Conservation (phyloP, 2,113 vertebrate genomes). For the Pholis gunnellus region DNA sequence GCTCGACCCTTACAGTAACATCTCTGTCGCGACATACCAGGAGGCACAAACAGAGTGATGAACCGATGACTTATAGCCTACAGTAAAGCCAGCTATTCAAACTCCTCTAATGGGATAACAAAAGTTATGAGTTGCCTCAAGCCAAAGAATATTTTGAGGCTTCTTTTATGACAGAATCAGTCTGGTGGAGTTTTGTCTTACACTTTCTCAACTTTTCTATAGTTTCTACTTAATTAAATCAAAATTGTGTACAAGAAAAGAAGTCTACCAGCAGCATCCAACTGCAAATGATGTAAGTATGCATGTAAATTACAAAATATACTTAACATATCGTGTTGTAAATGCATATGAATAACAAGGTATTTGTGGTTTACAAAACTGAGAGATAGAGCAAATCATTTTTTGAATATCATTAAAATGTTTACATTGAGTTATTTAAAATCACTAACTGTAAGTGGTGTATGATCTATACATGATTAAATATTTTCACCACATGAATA, state of each 20-base stretch:
- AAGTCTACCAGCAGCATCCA: background rate
- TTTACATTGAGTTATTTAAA: background rate
- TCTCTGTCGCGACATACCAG: constrained; percentile 79
- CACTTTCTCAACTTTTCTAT: constrained; percentile 6
- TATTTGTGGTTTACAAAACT: background rate
- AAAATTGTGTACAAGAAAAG: background rate
- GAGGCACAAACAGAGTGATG: constrained; percentile 76
- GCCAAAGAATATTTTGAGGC: background rate
- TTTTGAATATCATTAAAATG: background rate
- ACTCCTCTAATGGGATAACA: background rate
- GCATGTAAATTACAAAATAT: background rate
- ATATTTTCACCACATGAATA: background rate
- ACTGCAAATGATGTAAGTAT: constrained; percentile 37
- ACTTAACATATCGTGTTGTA: too few species aligned
- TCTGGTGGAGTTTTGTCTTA: background rate
- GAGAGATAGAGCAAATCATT: background rate
- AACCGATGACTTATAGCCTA: background rate
- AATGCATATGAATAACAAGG: background rate
- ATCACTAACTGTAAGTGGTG: background rate
- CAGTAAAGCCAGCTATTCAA: background rate
- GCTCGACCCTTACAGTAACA: constrained; percentile 83
- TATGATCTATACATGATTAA: background rate
- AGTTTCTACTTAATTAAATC: background rate
- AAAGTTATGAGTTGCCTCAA: background rate
- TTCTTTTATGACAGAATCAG: background rate